A percentile compares a stretch with the other conserved stretches of the same genome.
Conservation (phyloP, 2,113 vertebrate genomes). For the Leptocoma aspasia region DNA sequence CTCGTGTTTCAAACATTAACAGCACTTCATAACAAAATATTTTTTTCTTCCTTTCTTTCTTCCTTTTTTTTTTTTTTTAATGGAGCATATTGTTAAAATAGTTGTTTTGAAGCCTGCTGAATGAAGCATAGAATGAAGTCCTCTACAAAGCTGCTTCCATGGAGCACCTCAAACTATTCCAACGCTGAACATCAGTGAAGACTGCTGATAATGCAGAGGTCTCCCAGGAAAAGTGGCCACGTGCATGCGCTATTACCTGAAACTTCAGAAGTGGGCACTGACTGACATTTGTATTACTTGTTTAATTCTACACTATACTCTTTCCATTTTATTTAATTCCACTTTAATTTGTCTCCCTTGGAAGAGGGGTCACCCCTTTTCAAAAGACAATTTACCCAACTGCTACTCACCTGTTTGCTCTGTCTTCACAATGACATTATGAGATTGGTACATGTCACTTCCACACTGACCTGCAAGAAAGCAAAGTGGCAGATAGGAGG, state of each 20-base stretch:
- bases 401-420: slow-evolving; percentile 76
- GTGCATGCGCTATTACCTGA: background rate
- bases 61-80: background rate
- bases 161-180: background rate
- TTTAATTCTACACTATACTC: background rate
- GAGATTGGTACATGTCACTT: slow-evolving; percentile 76
- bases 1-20: background rate
- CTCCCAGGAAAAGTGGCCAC: background rate
- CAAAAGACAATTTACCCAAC: background rate
- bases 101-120: background rate
- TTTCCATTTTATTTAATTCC: background rate
- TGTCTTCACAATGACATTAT: slow-evolving; percentile 82
- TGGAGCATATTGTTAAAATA: background rate
- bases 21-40: background rate
- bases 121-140: background rate
- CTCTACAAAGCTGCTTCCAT: background rate
- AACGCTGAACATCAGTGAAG: background rate
- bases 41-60: background rate
- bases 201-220: background rate
- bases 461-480: slow-evolving; percentile 78
- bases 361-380: background rate
- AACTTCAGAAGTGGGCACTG: background rate
- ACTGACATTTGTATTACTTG: background rate
- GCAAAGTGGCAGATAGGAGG: background rate
- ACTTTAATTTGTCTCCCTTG: background rate